Conservation (phyloP, 2,888 invertebrate genomes). For the Pteria penguin region DNA sequence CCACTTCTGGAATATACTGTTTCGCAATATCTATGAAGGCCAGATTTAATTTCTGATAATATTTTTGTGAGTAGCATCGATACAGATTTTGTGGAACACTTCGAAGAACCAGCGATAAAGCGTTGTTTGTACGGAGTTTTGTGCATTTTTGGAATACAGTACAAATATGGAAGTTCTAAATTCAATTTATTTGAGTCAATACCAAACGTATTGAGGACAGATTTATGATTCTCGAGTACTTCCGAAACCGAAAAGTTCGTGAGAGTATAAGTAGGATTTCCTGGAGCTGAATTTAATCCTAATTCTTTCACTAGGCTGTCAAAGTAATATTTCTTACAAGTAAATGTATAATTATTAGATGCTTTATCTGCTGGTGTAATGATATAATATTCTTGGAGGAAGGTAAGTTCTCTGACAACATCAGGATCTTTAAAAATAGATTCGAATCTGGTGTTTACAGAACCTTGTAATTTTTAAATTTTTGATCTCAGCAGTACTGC, state of each 20-base stretch:
- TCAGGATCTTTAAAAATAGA: background rate
- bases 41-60: no score
- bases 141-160: no score
- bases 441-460: background rate
- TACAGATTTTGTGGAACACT: no score
- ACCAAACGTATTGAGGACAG: background rate
- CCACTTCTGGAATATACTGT: no score
- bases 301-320: background rate
- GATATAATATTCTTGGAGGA: background rate
- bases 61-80: no score
- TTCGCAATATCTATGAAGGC: no score
- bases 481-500: background rate
- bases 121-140: no score
- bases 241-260: background rate
- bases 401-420: background rate
- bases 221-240: background rate
- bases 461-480: background rate
- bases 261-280: background rate
- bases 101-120: no score
- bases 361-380: no score
- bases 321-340: background rate
- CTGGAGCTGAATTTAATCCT: background rate
- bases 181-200: background rate
- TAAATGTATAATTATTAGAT: background rate
- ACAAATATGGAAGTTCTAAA: no score